Evolutionary conservation across 1,140 invertebrate genomes (phyloP).

Genomic region (Pararge aegeria): DNA sequence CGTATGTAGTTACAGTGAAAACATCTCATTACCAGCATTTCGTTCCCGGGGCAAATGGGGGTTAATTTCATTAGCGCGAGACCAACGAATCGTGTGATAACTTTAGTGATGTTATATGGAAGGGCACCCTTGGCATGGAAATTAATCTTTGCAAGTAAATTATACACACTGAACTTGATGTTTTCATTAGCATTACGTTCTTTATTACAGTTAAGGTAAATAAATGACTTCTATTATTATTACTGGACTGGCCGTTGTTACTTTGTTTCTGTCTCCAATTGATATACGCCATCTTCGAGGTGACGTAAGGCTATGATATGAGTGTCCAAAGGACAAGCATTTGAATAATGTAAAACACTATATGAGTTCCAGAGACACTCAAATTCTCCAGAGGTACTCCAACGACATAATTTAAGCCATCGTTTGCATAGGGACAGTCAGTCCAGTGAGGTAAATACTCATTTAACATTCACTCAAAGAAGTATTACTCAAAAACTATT

Average conservation of each 20-base stretch:
- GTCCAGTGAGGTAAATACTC: too few relatives aligned
- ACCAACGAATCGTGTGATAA: slow-evolving; percentile 78
- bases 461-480: too few relatives aligned
- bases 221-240: too few relatives aligned
- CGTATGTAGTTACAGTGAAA: slow-evolving; percentile 58
- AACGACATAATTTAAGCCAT: too few relatives aligned
- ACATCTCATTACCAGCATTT: slow-evolving; percentile 71
- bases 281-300: not conserved
- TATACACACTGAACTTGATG: slow-evolving; percentile 10
- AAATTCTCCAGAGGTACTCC: too few relatives aligned
- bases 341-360: too few relatives aligned
- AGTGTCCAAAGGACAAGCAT: too few relatives aligned
- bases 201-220: not conserved
- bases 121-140: slow-evolving; percentile 59
- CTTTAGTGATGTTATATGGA: slow-evolving; percentile 72
- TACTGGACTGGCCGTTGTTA: too few relatives aligned
- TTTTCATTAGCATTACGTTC: slow-evolving; percentile 60
- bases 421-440: too few relatives aligned
- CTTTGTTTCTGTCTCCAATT: too few relatives aligned
- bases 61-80: slow-evolving; percentile 76
- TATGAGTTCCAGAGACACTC: too few relatives aligned
- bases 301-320: not conserved
- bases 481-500: too few relatives aligned
- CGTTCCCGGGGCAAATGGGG: slow-evolving; percentile 62
- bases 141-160: slow-evolving; percentile 52